These are phyloP conservation scores for Allolobophora icterica DNA, from an alignment of 2,888 invertebrate species.

Conservation along the genomic window DNA sequence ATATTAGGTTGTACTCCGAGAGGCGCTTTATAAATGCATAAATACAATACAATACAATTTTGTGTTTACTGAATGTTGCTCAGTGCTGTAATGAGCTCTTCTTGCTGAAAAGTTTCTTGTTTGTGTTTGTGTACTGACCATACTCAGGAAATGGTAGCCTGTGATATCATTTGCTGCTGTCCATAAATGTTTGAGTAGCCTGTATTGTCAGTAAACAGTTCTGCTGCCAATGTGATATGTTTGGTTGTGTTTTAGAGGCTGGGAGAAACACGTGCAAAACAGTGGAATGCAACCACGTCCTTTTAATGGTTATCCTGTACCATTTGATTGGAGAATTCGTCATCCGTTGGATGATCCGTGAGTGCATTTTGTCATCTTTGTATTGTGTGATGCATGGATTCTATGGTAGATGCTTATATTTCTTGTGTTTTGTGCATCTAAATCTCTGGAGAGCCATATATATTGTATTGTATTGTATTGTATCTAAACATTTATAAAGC, in stretches of 20 bases:
- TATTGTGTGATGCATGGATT: neutral
- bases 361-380: neutral
- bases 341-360: conserved; percentile 22
- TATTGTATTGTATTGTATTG: too few species aligned
- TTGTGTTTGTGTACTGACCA: neutral
- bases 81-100: neutral
- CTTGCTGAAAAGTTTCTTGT: neutral
- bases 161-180: too few species aligned
- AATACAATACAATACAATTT: too few species aligned
- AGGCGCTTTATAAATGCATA: too few species aligned
- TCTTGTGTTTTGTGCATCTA: neutral
- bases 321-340: conserved; percentile 8
- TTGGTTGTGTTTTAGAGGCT: conserved; percentile 29
- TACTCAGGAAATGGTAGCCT: neutral
- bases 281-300: conserved; percentile 18
- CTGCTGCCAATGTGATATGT: neutral
- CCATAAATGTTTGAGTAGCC: too few species aligned
- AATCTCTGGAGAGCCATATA: neutral
- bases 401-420: neutral
- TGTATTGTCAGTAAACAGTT: neutral
- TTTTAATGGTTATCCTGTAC: conserved; percentile 28
- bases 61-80: neutral
- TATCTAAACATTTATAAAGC: too few species aligned
- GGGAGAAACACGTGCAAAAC: conserved; percentile 30
- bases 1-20: too few species aligned